Evolutionary conservation across 1,140 invertebrate species (phyloP).

Genomic region (Mactra quadrangularis): DNA sequence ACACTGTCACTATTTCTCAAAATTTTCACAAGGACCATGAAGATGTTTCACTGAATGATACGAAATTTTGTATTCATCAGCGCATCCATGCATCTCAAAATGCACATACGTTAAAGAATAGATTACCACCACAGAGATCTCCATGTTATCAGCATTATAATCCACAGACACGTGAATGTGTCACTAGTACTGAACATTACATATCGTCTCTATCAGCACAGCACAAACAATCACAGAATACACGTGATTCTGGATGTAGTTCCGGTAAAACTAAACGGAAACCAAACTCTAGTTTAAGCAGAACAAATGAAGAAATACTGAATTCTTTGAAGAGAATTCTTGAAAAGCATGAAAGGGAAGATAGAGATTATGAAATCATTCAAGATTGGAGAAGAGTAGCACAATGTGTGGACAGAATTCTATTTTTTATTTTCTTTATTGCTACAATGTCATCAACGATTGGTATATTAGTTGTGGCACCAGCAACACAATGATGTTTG

Average conservation of each 20-base stretch:
- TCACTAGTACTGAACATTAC: neutral
- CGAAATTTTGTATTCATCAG: too few relatives aligned
- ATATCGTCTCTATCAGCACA: too few relatives aligned
- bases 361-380: constrained; percentile 79
- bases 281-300: constrained; percentile 30
- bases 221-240: neutral
- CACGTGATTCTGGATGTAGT: neutral
- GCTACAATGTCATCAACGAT: constrained; percentile 85
- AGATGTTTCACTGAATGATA: too few relatives aligned
- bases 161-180: constrained; percentile 5
- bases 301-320: constrained; percentile 79
- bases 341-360: constrained; percentile 74
- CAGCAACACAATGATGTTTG: constrained; percentile 66
- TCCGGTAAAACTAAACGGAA: constrained; percentile 14
- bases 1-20: too few relatives aligned
- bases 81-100: too few relatives aligned
- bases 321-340: constrained; percentile 76
- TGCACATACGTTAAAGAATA: too few relatives aligned
- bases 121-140: neutral
- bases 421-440: constrained; percentile 87
- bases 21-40: too few relatives aligned
- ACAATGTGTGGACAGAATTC: constrained; percentile 85
- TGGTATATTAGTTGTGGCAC: constrained; percentile 82
- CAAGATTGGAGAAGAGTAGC: constrained; percentile 86
- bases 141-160: neutral